Base-by-base conservation (phyloP, 2,113 vertebrate genomes). In the Rhegmatorhina hoffmannsi region DNA sequence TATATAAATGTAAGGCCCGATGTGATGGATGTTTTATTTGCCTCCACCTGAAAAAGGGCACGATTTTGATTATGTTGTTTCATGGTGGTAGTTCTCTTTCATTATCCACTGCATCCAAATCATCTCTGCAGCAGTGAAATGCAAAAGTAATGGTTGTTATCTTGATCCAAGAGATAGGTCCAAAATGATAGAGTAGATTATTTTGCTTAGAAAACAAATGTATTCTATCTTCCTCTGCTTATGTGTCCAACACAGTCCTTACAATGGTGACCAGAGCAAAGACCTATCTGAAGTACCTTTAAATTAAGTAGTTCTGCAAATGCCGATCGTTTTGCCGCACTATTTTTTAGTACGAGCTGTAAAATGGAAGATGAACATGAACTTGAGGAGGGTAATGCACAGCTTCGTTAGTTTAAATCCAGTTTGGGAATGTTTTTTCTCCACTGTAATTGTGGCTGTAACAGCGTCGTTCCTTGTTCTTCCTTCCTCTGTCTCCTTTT, bases 71-170 rank as follows among this genome's bases (percentile, higher is more conserved):
- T 90, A 84, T 58, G 47, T 90, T 89, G 79, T 87, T 93, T 87
- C 28, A 29, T 80, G 40, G 52, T 87, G 44, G 85, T 74, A 67
- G 95, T 80, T 92, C 78, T 84, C 72, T 94, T 97, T 93, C 82
- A 88, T 97, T 94, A 95, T 79, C 64, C 68, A 84, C 52, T 97
- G 95, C 90, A 95, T 94, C 85, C 85, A 92, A 84, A 90, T 95
- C 68, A 89, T 44, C 83, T 92, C 85, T 53, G 28, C 25, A 0
- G 56, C 76, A 86, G 69, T 46, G 83, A 90, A 92, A 93, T 88
- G 69, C 76, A 49, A 64, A 68, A 95, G 88, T 89, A 94, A 78
- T 85, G 91, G 92, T 77, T 95, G 90, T 96, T 95, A 89, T 90
- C 92, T 75, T 78, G 72, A 81, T 86, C 83, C 28, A 70, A 93